Base-by-base conservation (phyloP, 2,888 invertebrate genomes). In the Ectropis crepuscularia region DNA sequence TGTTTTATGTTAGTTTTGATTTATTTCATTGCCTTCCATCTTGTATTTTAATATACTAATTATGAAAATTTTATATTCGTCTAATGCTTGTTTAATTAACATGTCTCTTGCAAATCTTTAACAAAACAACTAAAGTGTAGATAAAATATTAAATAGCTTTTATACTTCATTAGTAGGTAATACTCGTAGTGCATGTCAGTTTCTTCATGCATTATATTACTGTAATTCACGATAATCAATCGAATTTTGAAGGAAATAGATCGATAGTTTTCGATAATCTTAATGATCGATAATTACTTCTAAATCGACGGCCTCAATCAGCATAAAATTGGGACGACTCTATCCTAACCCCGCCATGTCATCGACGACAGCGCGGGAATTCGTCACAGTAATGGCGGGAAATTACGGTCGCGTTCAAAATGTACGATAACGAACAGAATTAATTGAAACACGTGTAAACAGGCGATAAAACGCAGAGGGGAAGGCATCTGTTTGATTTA, bases 401-500 rank as follows among this genome's bases (percentile, higher is more conserved):
- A 80, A 78, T 78, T 74, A 48, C 53, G 78, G 75, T 75, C 79
- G 77, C 81, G 77, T 80, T 78, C 78, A 81, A 78, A 80, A 78
- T 75, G 75, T 72, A 77, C 85, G 87, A 88, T 90, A 90, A 87
- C 81, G 75, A 81, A 80, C 75, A 80, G 77, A 87, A 88, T 88
- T 89, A 87, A 89, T 79, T 53, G 76, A 71, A 83, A 86, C 90
- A 90, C 89, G 88, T 90, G 90, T 87, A 65, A 59, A 53, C 55
- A 45, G 6, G 43, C 45, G 66, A 70, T 67, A 68, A 61, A 57
- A 48, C 55, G 49, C 63, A 63, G 54, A 58, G 58, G 67, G 62
- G 62, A 85, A 85, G 85, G 85, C 89, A 87, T 84, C 84, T 84
- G 83, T 86, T 85, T 86, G 87, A 88, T 89, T 87, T 81, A 78